phyloP scores from a whole-genome alignment of 2,888 invertebrate species.

The Nowickia ferox region DNA sequence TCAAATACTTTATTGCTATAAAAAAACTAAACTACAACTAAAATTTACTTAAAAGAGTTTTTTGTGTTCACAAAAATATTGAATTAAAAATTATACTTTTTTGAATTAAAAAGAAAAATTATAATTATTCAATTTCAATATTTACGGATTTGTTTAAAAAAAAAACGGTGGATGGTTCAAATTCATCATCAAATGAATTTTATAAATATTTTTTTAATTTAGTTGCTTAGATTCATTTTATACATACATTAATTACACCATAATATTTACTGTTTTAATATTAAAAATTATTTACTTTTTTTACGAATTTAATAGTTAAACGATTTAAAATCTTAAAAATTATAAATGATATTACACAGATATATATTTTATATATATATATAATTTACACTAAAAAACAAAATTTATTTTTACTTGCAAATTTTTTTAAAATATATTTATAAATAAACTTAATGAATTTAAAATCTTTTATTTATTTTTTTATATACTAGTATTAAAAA shows the following conservation, averaged over 20 bases:
- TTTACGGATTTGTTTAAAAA: conserved; percentile 73
- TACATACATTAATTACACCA: conserved; percentile 70
- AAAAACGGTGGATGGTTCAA: conserved; percentile 81
- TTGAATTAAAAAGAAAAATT: conserved; percentile 51
- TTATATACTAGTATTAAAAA: conserved; percentile 46
- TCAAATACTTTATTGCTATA: conserved; percentile 12
- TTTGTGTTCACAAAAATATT: not conserved
- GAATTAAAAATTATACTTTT: conserved; percentile 6
- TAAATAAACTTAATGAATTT: conserved; percentile 62
- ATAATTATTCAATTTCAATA: conserved; percentile 56
- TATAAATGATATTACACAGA: conserved; percentile 67
- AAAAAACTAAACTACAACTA: conserved; percentile 31
- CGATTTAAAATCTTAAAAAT: conserved; percentile 73
- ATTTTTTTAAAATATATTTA: conserved; percentile 25
- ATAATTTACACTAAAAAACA: conserved; percentile 68
- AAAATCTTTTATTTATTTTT: conserved; percentile 15
- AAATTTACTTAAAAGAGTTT: conserved; percentile 27
- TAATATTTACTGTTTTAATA: conserved; percentile 49
- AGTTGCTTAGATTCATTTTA: conserved; percentile 65
- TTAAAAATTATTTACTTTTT: conserved; percentile 53
- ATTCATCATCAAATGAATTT: conserved; percentile 78
- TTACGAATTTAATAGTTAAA: conserved; percentile 74
- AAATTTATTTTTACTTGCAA: conserved; percentile 39
- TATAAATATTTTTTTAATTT: conserved; percentile 47
- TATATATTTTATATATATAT: conserved; percentile 64